Evolutionary conservation across 64 coral and sea anemone species (phyloP).

Genomic region (Catalaphyllia jardinei): DNA sequence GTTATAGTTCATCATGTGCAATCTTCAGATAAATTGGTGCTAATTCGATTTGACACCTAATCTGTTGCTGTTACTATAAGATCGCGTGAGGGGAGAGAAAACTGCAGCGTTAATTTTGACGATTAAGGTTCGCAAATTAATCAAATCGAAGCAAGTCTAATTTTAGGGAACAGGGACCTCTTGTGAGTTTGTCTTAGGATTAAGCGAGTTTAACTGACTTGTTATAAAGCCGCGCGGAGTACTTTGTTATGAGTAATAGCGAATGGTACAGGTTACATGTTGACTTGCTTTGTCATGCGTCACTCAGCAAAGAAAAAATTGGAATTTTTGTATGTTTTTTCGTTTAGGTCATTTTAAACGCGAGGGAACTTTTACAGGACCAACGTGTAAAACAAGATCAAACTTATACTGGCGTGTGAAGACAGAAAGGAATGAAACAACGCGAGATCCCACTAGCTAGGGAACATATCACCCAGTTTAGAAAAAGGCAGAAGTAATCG

Average conservation of each 20-base stretch:
- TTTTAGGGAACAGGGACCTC: background rate
- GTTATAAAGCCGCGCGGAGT: background rate
- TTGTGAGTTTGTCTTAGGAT: background rate
- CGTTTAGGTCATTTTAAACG: background rate
- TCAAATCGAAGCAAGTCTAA: background rate
- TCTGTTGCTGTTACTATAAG: background rate
- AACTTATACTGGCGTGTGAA: background rate
- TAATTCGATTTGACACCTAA: conserved; percentile 14
- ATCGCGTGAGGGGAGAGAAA: background rate
- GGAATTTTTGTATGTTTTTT: background rate
- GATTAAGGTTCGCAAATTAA: conserved; percentile 1
- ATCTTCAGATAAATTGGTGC: conserved; percentile 32
- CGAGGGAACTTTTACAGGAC: background rate
- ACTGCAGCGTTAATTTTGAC: background rate
- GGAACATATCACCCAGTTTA: background rate
- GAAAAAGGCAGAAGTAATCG: background rate
- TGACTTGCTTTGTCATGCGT: background rate
- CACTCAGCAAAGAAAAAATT: background rate
- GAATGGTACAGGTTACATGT: background rate
- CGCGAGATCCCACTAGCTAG: background rate
- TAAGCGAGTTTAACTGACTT: background rate
- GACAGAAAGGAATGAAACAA: background rate
- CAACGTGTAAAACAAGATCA: background rate
- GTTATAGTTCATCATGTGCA: conserved; percentile 20
- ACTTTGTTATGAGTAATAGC: background rate